Base-by-base conservation (phyloP, 2,113 vertebrate genomes). In the Alligator mississippiensis region DNA sequence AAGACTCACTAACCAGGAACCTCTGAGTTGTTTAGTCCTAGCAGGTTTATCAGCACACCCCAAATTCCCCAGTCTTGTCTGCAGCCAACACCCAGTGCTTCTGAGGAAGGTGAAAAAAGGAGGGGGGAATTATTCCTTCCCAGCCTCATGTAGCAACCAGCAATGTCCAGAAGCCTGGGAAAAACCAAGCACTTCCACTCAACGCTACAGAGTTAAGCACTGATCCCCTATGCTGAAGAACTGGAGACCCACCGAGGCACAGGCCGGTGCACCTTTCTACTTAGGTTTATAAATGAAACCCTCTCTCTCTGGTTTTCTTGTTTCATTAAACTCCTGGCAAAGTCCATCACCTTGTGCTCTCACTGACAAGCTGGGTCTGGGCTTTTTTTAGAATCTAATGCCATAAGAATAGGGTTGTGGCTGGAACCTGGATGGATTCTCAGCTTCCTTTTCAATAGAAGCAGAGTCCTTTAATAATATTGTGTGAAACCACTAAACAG, bases 381-480 rank as follows among this genome's bases (percentile, higher is more conserved):
- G 83, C 14, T 1, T 96, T 94, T 87, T 90, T 80, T 82, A 87
- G 80, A 93, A 58, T 77, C 68, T 66, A 84, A 91, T 63, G 82
- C 88, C 90, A 86, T 91, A 81, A 82, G 84, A 94, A 84, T 60
- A 91, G n/a, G 61, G 82, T 82, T 94, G 84, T 82, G 81, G 28
- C 88, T 87, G 54, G 55, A 94, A 82, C 63, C 30, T 68, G 55
- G n/a, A 87, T 80, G 15, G 38, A 18, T 38, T 90, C 72, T 82
- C 89, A 95, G 89, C 61, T 91, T 93, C 61, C 78, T 4, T 74
- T 85, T 90, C 87, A 81, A 88, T 74, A 93, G 93, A 96, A 93
- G 81, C 27, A 83, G 89, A 89, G 66, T 90, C 82, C 77, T 92
- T 88, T 94, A 92, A 80, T 85, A 81, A 88, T 22, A 22, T 28